Evolutionary conservation across 2,888 invertebrate species (phyloP), one percentile per base, ranked within the genome.

Genomic region (Stegophylla sp.): DNA sequence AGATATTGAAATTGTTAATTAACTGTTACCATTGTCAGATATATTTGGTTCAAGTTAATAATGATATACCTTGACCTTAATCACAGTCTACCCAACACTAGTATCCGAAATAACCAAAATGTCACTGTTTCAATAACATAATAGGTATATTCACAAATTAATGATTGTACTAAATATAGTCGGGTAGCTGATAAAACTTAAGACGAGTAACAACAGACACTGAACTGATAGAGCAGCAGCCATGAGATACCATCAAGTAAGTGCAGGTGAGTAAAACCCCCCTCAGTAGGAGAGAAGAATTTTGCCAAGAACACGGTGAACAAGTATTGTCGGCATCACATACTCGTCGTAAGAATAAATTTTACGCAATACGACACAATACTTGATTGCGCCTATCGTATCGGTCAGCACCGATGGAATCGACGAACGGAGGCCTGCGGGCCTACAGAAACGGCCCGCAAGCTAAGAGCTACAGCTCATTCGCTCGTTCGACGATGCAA

Each of bases 301-400:
- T 34, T 3, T 34, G 7, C 34, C 34, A 34, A 34, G 34, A 34
- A 34, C 34, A 34, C 34, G 3, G 17, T 64, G 41, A 59, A 20
- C 66, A 20, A 77, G 77, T 77, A 77, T 77, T 77, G 77, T 69
- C 28, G 59, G 77, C 77, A 69, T 77, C 67, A 67, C 77, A 69
- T 77, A 77, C 77, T 67, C 43, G 48, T 56, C 28, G 26, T 59
- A 67, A 34, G 67, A 67, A n/a, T 59, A 77, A 69, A 59, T 77
- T 77, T 69, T 77, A 77, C 77, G 77, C 20, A 77, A 77, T 69
- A 77, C 77, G 28, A 56, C 69, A 48, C 77, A 77, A 77, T 77
- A 77, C 77, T 77, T 75, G 74, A 63, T 75, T 63, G 53, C 66
- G 64, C 66, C 23, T 53, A 76, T 17, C 53, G n/a, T 45, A 17